These are phyloP conservation scores for Acanthosepion lycidas DNA, from an alignment of 2,888 invertebrate genomes.

Conservation along the genomic window DNA sequence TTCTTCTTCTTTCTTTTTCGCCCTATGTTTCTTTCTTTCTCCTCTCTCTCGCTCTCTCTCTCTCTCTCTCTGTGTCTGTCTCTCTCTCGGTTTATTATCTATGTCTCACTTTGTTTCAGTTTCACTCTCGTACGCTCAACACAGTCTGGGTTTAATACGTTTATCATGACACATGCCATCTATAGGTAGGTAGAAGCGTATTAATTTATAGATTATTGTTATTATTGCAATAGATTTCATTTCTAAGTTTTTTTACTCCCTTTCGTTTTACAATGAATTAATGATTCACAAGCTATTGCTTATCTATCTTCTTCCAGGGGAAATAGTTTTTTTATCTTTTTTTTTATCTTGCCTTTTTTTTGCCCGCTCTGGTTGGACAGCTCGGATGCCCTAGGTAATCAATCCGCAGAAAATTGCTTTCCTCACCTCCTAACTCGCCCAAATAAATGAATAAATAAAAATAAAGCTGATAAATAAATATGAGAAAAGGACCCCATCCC, in stretches of 20 bases:
- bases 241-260: no score
- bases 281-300: neutral
- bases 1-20: neutral
- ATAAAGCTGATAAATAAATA: neutral
- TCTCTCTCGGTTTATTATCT: neutral
- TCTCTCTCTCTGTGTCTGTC: no score
- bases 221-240: no score
- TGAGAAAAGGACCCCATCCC: neutral
- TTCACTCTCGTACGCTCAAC: no score
- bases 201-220: no score
- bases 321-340: neutral
- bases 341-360: neutral
- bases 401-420: neutral
- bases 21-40: neutral
- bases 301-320: neutral
- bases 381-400: neutral
- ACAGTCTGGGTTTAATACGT: no score
- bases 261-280: neutral
- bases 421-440: neutral
- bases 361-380: neutral
- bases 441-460: neutral
- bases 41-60: neutral
- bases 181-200: no score
- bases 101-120: no score
- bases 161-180: no score